Conservation (phyloP, 1,140 invertebrate species). For the Eueides isabella region DNA sequence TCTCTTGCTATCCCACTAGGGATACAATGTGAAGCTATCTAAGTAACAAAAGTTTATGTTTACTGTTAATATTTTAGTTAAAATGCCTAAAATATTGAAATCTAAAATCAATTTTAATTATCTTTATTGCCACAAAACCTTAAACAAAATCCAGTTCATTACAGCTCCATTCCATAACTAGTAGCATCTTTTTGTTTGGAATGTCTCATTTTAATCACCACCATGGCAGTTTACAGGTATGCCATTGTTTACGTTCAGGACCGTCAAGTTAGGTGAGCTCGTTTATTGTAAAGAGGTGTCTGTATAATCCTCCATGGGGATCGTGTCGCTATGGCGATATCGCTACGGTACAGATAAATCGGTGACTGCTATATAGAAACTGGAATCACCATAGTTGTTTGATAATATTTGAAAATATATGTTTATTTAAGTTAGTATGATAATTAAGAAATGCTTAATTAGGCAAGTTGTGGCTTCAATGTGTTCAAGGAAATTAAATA, state of each 20-base stretch:
- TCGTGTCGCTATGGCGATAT: constrained; percentile 59
- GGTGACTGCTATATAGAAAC: constrained; percentile 39
- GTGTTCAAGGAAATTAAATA: no score
- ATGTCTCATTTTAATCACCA: constrained; percentile 18
- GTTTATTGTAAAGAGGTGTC: constrained; percentile 50
- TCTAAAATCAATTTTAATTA: no score
- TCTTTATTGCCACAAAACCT: neutral
- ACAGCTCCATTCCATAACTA: neutral
- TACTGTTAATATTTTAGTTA: no score
- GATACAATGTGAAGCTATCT: no score
- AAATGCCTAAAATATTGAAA: no score
- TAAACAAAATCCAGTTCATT: neutral
- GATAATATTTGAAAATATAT: neutral
- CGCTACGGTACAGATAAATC: constrained; percentile 59
- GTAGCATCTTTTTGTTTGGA: constrained; percentile 4
- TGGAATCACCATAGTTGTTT: constrained; percentile 17
- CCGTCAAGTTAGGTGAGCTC: constrained; percentile 40
- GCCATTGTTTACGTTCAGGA: constrained; percentile 40
- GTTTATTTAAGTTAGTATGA: no score
- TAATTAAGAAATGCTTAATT: no score
- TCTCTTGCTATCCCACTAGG: no score
- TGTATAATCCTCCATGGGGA: constrained; percentile 54
- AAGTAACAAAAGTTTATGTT: no score
- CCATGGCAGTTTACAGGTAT: constrained; percentile 22
- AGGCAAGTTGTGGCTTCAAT: no score